Base-by-base conservation (phyloP, 2,797 vertebrate genomes). In the Hyperoplus immaculatus region DNA sequence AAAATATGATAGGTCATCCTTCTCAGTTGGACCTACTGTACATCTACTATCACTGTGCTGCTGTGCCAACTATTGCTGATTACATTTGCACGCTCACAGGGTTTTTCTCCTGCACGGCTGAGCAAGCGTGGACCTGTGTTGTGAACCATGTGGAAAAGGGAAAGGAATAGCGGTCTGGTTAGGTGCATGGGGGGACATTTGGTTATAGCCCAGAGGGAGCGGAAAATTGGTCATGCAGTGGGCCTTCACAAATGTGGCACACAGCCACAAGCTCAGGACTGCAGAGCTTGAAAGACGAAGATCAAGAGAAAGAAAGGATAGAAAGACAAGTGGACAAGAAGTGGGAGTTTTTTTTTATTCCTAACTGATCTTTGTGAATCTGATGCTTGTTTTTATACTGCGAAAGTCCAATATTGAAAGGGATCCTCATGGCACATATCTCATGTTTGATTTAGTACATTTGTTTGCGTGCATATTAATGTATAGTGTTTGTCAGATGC, bases 231-330 rank as follows among this genome's bases (percentile, higher is more conserved):
- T 69, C 38, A 45, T 57, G 78, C 82, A 58, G 63, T 67, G 53
- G 59, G 12, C 71, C 77, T 76, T 85, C 56, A 84, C 79, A 89
- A 88, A 88, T 82, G 67, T 83, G 80, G 82, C 76, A 82, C 59
- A 65, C 50, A 82, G 50, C 86, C 60, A 53, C 46, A 67, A 75
- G 75, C 72, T 55, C 55, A 51, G n/a, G 42, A 55, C 1, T 29
- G 16, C 2, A 4, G 50, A 59, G 59, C 21, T 7, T 29, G 9
- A 69, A 62, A 21, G 6, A 67, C 47, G 47, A 13, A 41, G 4
- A 73, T 16, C 9, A 79, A 46, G 2, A 49, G 46, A 36, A 50
- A 50, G 64, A 59, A 73, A 18, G 11, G 77, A 46, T 2, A 49
- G 46, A 36, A 50, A 50, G 64, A 59, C 10, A 65, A 75, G 55